Base-by-base conservation (phyloP, 2,888 invertebrate species). In the Anticlea derivata region DNA sequence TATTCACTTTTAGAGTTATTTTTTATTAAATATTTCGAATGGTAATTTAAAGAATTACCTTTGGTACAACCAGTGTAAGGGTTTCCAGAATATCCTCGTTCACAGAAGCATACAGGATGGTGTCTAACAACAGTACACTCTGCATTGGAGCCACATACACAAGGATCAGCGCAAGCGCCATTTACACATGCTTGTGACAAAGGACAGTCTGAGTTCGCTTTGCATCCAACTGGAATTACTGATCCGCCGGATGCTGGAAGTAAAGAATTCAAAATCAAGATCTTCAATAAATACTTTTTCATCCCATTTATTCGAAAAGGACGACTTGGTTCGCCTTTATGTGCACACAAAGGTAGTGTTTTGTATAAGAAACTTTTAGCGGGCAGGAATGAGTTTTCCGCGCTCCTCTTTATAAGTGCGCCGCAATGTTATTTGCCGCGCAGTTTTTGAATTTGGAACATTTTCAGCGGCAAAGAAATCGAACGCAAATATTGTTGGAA, bases 41-140 rank as follows among this genome's bases (percentile, higher is more conserved):
- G n/a, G n/a, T n/a, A n/a, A n/a, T n/a, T n/a, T n/a, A n/a, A 3
- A 1, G 10, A 40, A 30, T 45, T 90, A 94, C 94, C 92, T 91
- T 95, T 95, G 17, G 92, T 89, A 72, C 97, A 97, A 39, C 95
- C 96, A 46, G 92, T 91, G 82, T 96, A 96, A 11, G 97, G 96
- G 80, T 96, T 96, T 71, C 97, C 97, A 29, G 96, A 96, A 79
- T 93, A 97, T 39, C 96, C 96, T 26, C 94, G 92, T 69, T 93
- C 92, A 77, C 97, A 98, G 67, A 92, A 94, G 77, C 97, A 98
- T 8, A 95, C 94, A 8, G 97, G 96, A 81, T 96, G 96, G 75
- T 98, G 97, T 78, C 96, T 94, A 43, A 93, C 89, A 7, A 97
- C 96, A 51, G 92, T 92, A 75, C 98, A 98, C 63, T 96, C 95